phyloP scores from a whole-genome alignment of 2,797 vertebrate species.

The Peromyscus attwateri region DNA sequence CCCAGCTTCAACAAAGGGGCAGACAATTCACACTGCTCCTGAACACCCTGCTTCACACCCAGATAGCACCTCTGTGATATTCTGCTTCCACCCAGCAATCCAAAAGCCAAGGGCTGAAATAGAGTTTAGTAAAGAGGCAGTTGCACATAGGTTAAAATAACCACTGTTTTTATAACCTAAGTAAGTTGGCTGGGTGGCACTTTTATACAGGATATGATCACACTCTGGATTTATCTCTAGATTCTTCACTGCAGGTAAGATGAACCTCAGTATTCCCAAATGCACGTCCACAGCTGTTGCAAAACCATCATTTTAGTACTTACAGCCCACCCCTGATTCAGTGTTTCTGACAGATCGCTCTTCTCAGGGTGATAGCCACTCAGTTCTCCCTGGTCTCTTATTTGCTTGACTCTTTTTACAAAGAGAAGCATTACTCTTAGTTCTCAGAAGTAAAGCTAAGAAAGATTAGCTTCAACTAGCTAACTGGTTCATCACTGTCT shows the following conservation, averaged over 20 bases:
- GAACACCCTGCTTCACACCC: not conserved
- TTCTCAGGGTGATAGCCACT: not conserved
- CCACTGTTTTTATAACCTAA: slow-evolving; percentile 29
- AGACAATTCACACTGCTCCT: slow-evolving; percentile 7
- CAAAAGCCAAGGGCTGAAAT: not conserved
- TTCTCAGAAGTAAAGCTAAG: slow-evolving; percentile 81
- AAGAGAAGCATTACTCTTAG: slow-evolving; percentile 82
- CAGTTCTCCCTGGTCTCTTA: slow-evolving; percentile 68
- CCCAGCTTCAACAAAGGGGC: slow-evolving; percentile 34
- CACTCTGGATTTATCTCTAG: not conserved
- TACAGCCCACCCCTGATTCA: not conserved
- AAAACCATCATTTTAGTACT: slow-evolving; percentile 22
- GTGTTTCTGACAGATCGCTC: slow-evolving; percentile 59
- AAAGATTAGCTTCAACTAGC: slow-evolving; percentile 84
- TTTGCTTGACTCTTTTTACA: slow-evolving; percentile 81
- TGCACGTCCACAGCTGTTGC: not conserved
- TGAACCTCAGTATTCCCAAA: slow-evolving; percentile 49
- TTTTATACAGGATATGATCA: not conserved
- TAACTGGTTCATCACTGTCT: slow-evolving; percentile 84
- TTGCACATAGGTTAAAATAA: not conserved
- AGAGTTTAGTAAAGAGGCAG: slow-evolving; percentile 18
- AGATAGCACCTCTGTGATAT: not conserved
- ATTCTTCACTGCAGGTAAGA: not conserved
- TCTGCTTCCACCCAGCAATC: not conserved
- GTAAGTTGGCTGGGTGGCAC: not conserved